Evolutionary conservation across 2,797 vertebrate species (phyloP).

Genomic region (Crocidura indochinensis): DNA sequence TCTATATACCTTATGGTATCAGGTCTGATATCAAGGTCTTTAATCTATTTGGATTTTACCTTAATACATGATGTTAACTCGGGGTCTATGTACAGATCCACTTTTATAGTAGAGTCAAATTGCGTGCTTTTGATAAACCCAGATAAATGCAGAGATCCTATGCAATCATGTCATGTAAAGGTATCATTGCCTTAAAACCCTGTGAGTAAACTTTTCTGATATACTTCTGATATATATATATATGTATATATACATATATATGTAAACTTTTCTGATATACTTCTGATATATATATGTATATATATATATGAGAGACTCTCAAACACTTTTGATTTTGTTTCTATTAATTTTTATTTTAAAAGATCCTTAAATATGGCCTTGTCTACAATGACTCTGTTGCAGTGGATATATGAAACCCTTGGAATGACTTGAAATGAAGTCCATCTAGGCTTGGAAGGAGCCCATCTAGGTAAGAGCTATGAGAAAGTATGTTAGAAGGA

Average conservation of each 20-base stretch:
- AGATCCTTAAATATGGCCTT: not conserved
- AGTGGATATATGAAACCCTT: not conserved
- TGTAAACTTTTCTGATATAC: not conserved
- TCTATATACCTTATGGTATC: no score
- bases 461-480: not conserved
- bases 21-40: no score
- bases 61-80: no score
- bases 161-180: not conserved
- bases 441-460: no score
- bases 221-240: not conserved
- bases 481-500: not conserved
- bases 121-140: no score
- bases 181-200: not conserved
- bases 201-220: not conserved
- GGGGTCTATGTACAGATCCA: no score
- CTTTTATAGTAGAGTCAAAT: fast-evolving
- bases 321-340: not conserved
- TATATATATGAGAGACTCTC: no score
- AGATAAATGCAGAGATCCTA: no score
- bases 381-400: not conserved
- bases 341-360: not conserved
- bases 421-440: not conserved
- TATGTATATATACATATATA: no score
- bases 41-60: no score
- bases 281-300: not conserved